Base-by-base conservation (phyloP, 2,797 vertebrate species). In the Eulemur albifrons region DNA sequence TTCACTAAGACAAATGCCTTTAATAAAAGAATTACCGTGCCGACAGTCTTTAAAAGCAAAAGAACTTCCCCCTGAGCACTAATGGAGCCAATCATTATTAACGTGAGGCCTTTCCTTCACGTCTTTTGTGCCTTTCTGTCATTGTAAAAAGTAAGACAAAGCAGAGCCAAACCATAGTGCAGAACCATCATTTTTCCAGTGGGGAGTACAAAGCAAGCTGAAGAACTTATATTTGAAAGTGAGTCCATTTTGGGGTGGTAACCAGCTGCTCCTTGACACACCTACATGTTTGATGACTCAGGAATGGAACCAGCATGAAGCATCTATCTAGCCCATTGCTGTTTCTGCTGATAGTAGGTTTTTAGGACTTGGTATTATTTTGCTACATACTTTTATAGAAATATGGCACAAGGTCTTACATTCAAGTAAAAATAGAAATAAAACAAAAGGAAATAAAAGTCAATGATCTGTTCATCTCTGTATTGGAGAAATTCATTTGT, bases 371-470 rank as follows among this genome's bases (percentile, higher is more conserved):
- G 86, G 14, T 52, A 52, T 79, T 87, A 2, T 70, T 97, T 95
- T 45, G 65, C 7, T 65, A n/a, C 1, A 38, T 7, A 8, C 32
- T 54, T 97, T 92, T 88, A 82, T 54, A 87, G 48, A 4, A 85
- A 54, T 54, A 92, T 86, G 30, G 92, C 30, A 61, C 25, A 45
- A 96, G 61, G 69, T 11, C 27, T 86, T 97, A 88, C 23, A 79
- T 13, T 97, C 45, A 95, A 96, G 73, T 93, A 40, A 90, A 90
- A 63, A 63, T 11, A 63, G 61, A 30, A 32, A 63, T 63, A 63
- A 63, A 63, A 32, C 14, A 30, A 63, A 96, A 94, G 86, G 20
- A 43, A 88, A 95, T 93, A 88, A 97, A 96, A 95, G 61, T 76
- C 95, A 97, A 96, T 35, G 0, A 0, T 25, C n/a, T 96, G 5